phyloP scores from a whole-genome alignment of 64 coral and sea anemone species.

The Dendrophyllia cribrosa region DNA sequence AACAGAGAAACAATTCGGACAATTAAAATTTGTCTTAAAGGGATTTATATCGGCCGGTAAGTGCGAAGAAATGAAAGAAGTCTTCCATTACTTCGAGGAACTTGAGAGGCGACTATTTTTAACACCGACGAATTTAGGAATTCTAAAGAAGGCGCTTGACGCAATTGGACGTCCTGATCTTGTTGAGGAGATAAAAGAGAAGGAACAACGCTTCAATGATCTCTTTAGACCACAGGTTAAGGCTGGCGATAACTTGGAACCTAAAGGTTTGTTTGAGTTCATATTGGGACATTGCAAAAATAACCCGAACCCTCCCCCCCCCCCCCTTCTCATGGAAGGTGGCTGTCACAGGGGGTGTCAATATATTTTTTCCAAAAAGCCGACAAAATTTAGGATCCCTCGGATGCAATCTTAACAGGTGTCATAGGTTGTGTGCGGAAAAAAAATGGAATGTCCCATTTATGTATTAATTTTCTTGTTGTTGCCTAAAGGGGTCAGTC shows the following conservation, averaged over 20 bases:
- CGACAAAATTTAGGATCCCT: no score
- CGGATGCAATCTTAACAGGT: no score
- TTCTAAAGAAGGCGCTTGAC: neutral
- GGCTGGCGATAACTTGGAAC: neutral
- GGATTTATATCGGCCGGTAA: neutral
- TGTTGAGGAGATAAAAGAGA: neutral
- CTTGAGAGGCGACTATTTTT: neutral
- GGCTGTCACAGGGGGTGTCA: no score
- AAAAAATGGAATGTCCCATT: no score
- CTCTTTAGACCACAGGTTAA: neutral
- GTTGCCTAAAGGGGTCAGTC: no score
- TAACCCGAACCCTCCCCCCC: neutral
- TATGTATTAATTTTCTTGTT: no score
- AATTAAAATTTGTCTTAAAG: slow-evolving; percentile 1
- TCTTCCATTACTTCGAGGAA: neutral
- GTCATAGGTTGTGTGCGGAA: no score
- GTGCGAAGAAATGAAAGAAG: neutral
- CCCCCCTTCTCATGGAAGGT: neutral
- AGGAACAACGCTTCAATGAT: neutral
- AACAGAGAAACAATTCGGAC: neutral
- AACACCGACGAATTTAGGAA: neutral
- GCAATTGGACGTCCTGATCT: slow-evolving; percentile 4
- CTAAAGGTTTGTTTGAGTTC: neutral
- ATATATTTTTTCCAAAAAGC: no score
- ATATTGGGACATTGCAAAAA: neutral